These are phyloP conservation scores for Sinotaia quadrata DNA, from an alignment of 2,888 invertebrate genomes.

Conservation along the genomic window DNA sequence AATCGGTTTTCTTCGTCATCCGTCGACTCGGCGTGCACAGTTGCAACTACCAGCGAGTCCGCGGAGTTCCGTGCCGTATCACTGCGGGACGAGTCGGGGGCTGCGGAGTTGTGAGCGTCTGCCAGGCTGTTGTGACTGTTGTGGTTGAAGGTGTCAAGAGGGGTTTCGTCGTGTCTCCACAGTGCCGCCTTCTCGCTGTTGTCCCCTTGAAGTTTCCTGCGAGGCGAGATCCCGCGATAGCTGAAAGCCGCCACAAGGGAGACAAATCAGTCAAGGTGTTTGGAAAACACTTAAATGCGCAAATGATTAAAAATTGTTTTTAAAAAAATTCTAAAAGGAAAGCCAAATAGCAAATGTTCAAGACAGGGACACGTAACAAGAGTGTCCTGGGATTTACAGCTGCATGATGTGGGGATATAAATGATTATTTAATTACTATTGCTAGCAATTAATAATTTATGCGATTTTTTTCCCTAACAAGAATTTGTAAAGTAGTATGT, in stretches of 20 bases:
- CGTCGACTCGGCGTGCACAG: constrained; percentile 30
- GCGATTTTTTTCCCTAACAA: too few species aligned
- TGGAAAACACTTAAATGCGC: neutral
- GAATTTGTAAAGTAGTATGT: too few species aligned
- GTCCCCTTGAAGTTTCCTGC: constrained; percentile 29
- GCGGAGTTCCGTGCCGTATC: neutral
- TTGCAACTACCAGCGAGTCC: constrained; percentile 29
- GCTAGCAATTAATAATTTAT: too few species aligned
- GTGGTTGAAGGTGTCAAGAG: constrained; percentile 36
- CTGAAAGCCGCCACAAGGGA: constrained; percentile 18
- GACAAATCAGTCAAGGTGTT: neutral
- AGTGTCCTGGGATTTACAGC: too few species aligned
- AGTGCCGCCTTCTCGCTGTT: constrained; percentile 40
- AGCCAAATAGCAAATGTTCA: too few species aligned
- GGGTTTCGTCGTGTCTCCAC: constrained; percentile 39
- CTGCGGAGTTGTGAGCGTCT: constrained; percentile 13
- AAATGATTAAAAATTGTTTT: too few species aligned
- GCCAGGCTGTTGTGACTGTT: constrained; percentile 34
- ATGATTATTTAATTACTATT: too few species aligned
- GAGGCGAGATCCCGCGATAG: constrained; percentile 38
- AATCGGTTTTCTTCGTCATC: constrained; percentile 29
- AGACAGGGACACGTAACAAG: too few species aligned
- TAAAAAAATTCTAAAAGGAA: too few species aligned
- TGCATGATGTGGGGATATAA: too few species aligned
- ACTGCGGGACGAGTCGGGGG: constrained; percentile 1